Evolutionary conservation across 2,113 vertebrate genomes (phyloP).

Genomic region (Mungos mungo): DNA sequence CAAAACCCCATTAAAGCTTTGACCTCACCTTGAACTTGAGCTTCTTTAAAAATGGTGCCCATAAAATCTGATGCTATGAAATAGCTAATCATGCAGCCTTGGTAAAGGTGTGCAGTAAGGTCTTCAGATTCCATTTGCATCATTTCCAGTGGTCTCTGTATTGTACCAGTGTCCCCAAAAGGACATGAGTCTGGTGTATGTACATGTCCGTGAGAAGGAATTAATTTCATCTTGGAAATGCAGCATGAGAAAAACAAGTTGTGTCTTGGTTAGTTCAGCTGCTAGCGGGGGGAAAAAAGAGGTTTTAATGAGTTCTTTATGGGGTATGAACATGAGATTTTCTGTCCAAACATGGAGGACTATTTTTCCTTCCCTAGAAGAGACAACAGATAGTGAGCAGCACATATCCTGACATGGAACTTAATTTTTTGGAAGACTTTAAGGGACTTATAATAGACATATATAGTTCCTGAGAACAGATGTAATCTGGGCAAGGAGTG

Average conservation of each 20-base stretch:
- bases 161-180: background rate
- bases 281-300: background rate
- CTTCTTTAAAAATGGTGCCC: background rate
- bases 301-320: background rate
- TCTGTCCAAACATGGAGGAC: background rate
- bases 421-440: background rate
- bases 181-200: background rate
- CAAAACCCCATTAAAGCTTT: background rate
- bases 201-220: background rate
- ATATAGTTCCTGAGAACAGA: background rate
- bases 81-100: rapidly evolving
- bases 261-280: background rate
- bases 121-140: background rate
- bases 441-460: background rate
- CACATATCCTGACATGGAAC: background rate
- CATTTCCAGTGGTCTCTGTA: background rate
- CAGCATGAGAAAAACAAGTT: background rate
- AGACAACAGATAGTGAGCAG: rapidly evolving
- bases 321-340: background rate
- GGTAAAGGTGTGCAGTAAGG: rapidly evolving
- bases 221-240: background rate
- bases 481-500: background rate
- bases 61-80: too few species aligned
- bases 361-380: background rate
- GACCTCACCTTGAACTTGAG: background rate